A percentile compares a stretch with the other conserved stretches of the same genome.
phyloP scores from a whole-genome alignment of 1,140 invertebrate genomes.

The Copidosoma floridanum region DNA sequence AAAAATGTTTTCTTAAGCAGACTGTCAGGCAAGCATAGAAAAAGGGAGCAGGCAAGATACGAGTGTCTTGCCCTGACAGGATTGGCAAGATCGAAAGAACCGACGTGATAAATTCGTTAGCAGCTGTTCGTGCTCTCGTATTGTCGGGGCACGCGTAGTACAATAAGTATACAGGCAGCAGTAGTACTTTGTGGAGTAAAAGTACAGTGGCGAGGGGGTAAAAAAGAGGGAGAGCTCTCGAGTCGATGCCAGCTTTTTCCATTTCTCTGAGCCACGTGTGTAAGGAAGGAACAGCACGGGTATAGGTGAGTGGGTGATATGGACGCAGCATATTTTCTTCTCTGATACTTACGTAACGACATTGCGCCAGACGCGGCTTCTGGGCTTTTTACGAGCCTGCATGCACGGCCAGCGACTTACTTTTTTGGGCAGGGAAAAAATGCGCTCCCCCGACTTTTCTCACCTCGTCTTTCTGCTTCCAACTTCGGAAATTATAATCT shows the following conservation, averaged over 20 bases:
- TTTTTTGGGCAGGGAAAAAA: neutral
- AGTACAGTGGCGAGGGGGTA: no score
- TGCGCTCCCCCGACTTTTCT: no score
- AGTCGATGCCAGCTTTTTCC: slow-evolving; percentile 7
- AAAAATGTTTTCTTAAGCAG: slow-evolving; percentile 34
- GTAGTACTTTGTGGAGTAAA: no score
- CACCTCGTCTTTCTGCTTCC: neutral
- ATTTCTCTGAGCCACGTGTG: neutral
- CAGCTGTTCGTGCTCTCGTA: slow-evolving; percentile 5
- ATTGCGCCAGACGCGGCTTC: neutral
- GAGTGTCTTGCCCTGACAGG: neutral
- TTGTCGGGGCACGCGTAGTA: no score
- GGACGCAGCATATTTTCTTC: slow-evolving; percentile 3
- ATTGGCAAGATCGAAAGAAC: neutral
- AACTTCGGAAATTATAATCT: slow-evolving; percentile 15
- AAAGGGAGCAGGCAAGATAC: no score
- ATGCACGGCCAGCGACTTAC: slow-evolving; percentile 4
- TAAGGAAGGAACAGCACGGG: no score
- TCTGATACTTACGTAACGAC: slow-evolving; percentile 12
- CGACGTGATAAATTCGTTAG: slow-evolving; percentile 13
- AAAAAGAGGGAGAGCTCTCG: no score
- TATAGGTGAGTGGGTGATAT: no score
- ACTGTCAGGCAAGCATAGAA: no score
- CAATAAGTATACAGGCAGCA: no score
- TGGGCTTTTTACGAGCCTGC: slow-evolving; percentile 6